Percentiles rank a stretch among this genome's conserved stretches.
These are phyloP conservation scores for Cheilosia variabilis DNA, from an alignment of 2,888 invertebrate genomes.

Conservation along the genomic window DNA sequence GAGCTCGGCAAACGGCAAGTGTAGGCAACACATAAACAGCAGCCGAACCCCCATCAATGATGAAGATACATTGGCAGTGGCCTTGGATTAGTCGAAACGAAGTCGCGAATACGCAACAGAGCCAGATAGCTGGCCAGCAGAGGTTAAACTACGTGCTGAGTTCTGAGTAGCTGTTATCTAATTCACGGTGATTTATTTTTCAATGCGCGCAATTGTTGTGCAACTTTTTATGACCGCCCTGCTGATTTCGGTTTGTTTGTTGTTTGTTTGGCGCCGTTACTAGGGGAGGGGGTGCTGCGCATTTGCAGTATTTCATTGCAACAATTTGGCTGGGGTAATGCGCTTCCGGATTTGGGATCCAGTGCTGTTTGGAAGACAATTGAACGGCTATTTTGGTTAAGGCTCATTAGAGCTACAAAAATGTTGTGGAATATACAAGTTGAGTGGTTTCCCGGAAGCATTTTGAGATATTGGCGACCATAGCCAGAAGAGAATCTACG, in stretches of 20 bases:
- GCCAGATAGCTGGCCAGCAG: not conserved
- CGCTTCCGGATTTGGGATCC: too few relatives aligned
- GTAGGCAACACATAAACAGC: slow-evolving; percentile 32
- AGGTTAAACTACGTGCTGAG: slow-evolving; percentile 25
- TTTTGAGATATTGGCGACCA: too few relatives aligned
- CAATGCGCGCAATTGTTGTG: slow-evolving; percentile 47
- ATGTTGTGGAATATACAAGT: too few relatives aligned
- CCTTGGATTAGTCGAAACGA: slow-evolving; percentile 64
- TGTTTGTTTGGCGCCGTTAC: too few relatives aligned
- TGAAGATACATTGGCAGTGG: slow-evolving; percentile 73
- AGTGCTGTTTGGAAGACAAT: too few relatives aligned
- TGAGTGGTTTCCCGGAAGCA: too few relatives aligned
- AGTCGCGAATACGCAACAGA: not conserved
- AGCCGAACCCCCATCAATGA: slow-evolving; percentile 47
- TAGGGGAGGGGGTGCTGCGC: not conserved
- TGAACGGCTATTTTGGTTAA: too few relatives aligned
- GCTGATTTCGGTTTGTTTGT: slow-evolving; percentile 17
- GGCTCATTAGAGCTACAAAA: too few relatives aligned
- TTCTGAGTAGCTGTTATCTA: slow-evolving; percentile 64
- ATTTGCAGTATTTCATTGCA: too few relatives aligned
- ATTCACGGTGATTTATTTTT: slow-evolving; percentile 69
- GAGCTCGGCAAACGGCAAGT: slow-evolving; percentile 20
- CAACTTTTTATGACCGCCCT: slow-evolving; percentile 41
- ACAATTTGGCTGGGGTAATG: too few relatives aligned
- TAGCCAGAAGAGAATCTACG: too few relatives aligned